Conservation (phyloP, 2,888 invertebrate species). For the Microdon myrmicae region DNA sequence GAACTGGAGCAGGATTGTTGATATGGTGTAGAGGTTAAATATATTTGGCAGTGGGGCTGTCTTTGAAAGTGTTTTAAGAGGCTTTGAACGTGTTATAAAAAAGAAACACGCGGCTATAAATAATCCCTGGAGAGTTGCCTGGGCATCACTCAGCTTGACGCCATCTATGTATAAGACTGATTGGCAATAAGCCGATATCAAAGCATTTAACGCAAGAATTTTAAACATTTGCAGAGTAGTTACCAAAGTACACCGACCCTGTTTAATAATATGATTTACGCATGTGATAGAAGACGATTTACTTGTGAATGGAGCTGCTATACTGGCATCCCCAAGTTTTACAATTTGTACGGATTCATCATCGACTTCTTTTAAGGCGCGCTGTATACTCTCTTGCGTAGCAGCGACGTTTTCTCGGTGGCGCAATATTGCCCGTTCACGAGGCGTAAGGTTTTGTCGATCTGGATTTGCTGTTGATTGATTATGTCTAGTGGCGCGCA, state of each 20-base stretch:
- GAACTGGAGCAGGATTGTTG: constrained; percentile 95
- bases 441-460: constrained; percentile 58
- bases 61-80: constrained; percentile 89
- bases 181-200: constrained; percentile 97
- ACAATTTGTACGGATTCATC: constrained; percentile 91
- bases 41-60: constrained; percentile 97
- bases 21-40: constrained; percentile 96
- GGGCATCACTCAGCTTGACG: constrained; percentile 96
- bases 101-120: constrained; percentile 96
- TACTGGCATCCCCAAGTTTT: constrained; percentile 97
- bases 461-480: constrained; percentile 53
- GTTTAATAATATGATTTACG: constrained; percentile 98
- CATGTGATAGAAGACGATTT: constrained; percentile 95
- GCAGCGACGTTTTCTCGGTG: constrained; percentile 62
- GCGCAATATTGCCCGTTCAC: constrained; percentile 61
- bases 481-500: constrained; percentile 36
- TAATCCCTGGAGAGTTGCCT: constrained; percentile 96
- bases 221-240: constrained; percentile 99
- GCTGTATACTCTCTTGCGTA: constrained; percentile 62
- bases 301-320: constrained; percentile 99
- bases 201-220: constrained; percentile 96
- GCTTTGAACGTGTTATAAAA: constrained; percentile 98
- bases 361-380: constrained; percentile 83
- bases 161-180: constrained; percentile 98
- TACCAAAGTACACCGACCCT: constrained; percentile 98